Evolutionary conservation across 1,140 invertebrate species (phyloP).

Genomic region (Aphidius ervi): DNA sequence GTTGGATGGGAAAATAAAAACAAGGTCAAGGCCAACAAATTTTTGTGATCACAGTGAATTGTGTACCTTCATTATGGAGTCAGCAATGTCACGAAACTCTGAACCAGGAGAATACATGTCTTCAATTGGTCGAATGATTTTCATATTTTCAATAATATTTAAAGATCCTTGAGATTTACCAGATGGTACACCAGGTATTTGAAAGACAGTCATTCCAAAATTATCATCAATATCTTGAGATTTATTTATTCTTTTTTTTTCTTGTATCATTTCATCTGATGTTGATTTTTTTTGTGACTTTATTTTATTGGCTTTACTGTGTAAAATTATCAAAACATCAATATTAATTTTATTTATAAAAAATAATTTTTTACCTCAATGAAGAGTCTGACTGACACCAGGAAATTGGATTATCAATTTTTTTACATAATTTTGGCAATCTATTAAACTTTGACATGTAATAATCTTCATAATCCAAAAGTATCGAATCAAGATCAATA

Average conservation of each 20-base stretch:
- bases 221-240: conserved; percentile 20
- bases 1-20: no score
- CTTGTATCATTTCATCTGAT: conserved; percentile 21
- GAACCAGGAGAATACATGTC: conserved; percentile 46
- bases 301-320: conserved; percentile 7
- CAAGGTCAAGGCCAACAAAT: neutral
- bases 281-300: conserved; percentile 16
- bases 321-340: neutral
- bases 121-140: conserved; percentile 43
- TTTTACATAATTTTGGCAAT: conserved; percentile 74
- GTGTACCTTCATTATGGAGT: conserved; percentile 52
- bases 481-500: conserved; percentile 79
- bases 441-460: conserved; percentile 82
- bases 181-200: conserved; percentile 24
- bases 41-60: neutral
- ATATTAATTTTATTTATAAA: neutral
- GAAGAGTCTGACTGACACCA: conserved; percentile 19
- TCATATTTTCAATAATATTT: conserved; percentile 27
- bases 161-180: neutral
- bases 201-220: conserved; percentile 31
- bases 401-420: conserved; percentile 33
- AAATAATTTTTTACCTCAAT: neutral
- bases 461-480: conserved; percentile 85
- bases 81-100: conserved; percentile 56
- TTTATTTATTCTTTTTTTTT: conserved; percentile 21